Evolutionary conservation across 2,888 invertebrate genomes (phyloP).

Genomic region (Megamerina dolium): DNA sequence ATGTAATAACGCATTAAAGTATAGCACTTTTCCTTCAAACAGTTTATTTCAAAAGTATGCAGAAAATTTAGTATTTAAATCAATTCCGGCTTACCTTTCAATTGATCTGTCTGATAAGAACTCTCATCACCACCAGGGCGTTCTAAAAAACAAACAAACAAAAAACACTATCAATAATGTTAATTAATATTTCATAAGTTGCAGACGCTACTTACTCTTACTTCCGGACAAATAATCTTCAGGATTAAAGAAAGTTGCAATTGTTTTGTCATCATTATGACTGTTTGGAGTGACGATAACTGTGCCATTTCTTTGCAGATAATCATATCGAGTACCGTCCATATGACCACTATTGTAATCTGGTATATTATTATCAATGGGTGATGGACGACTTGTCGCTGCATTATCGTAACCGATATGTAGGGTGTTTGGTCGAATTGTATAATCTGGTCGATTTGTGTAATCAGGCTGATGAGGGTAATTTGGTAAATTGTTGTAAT

Average conservation of each 20-base stretch:
- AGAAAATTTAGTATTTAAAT: too few relatives aligned
- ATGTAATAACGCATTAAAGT: too few relatives aligned
- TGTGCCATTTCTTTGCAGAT: conserved; percentile 26
- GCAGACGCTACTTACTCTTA: conserved; percentile 35
- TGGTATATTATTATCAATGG: conserved; percentile 12
- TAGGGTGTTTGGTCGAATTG: conserved; percentile 41
- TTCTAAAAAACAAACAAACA: conserved; percentile 20
- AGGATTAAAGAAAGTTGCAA: conserved; percentile 48
- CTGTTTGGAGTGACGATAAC: conserved; percentile 18
- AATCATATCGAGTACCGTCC: conserved; percentile 26
- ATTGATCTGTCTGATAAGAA: conserved; percentile 31
- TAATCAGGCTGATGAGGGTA: conserved; percentile 31
- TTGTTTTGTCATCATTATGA: conserved; percentile 42
- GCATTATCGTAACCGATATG: background rate
- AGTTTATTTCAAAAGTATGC: too few relatives aligned
- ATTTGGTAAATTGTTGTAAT: conserved; percentile 5
- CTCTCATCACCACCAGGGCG: conserved; percentile 27
- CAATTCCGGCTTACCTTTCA: conserved; percentile 41
- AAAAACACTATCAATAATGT: background rate
- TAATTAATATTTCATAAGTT: background rate
- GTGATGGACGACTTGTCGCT: conserved; percentile 9
- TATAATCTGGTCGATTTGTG: conserved; percentile 42
- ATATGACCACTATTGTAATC: conserved; percentile 7
- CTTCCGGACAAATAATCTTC: conserved; percentile 41
- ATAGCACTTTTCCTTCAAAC: conserved; percentile 1